phyloP scores from a whole-genome alignment of 2,888 invertebrate species.

The Athalia rosae region DNA sequence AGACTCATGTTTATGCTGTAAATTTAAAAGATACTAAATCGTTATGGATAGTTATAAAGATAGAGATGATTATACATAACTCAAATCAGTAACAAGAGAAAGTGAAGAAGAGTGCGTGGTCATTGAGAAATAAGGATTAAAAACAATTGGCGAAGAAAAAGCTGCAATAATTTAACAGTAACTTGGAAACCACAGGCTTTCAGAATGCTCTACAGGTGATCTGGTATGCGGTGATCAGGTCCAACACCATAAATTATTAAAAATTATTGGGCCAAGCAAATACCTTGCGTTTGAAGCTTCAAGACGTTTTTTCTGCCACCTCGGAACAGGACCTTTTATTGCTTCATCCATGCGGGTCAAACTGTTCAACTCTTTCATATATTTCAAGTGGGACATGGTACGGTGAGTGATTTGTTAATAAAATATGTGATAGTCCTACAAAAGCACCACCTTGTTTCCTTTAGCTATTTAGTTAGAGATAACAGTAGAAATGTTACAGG shows the following conservation, averaged over 20 bases:
- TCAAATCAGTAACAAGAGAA: slow-evolving; percentile 8
- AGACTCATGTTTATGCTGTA: slow-evolving; percentile 77
- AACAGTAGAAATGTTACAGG: background rate
- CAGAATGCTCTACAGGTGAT: too few relatives aligned
- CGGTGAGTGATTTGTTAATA: background rate
- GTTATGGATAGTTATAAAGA: background rate
- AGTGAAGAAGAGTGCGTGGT: too few relatives aligned
- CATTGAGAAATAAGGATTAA: too few relatives aligned
- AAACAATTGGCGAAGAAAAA: too few relatives aligned
- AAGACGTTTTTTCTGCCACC: slow-evolving; percentile 85
- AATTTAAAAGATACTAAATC: slow-evolving; percentile 14
- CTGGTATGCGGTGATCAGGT: background rate
- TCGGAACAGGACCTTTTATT: slow-evolving; percentile 84
- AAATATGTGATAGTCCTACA: slow-evolving; percentile 5
- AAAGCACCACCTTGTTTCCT: background rate
- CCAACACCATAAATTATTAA: background rate
- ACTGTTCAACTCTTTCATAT: slow-evolving; percentile 87
- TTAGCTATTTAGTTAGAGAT: background rate
- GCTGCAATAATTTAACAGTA: too few relatives aligned
- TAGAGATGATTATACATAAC: slow-evolving; percentile 30
- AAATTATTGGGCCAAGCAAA: background rate
- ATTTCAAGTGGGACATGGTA: slow-evolving; percentile 86
- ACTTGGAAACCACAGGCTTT: too few relatives aligned
- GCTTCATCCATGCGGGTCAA: slow-evolving; percentile 87
- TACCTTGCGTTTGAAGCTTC: slow-evolving; percentile 75